Evolutionary conservation across 92 coral and sea anemone species (phyloP), one percentile per base, ranked within the genome.

Genomic region (Actinostola sp.): DNA sequence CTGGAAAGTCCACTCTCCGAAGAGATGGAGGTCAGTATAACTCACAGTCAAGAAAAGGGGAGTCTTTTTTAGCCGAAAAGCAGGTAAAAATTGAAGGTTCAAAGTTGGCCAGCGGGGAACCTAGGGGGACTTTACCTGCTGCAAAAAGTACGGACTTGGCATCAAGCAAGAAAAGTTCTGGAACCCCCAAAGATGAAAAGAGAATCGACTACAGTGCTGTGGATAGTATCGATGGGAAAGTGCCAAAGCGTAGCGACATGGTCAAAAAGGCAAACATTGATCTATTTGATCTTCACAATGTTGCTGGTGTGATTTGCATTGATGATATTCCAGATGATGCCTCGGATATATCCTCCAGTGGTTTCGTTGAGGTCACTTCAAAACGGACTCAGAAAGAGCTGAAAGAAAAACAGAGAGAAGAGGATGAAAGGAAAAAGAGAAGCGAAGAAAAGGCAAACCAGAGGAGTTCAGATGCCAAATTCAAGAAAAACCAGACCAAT

Each of bases 71-170:
- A 95, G 95, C 82, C 73, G 97, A 95, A 92, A 91, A 82, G 99
- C 99, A 95, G 99, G 97, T 87, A 88, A 88, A 77, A 88, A 92
- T 63, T 91, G 99, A 88, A 34, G 99, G 99, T 88, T 88, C 97
- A 73, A 88, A 82, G 66, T 62, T 70, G 66, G 80, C 86, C 76
- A 82, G 92, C 87, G 87, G 88, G 87, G 97, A 90, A 75, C 90
- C 94, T 80, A 85, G 83, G 86, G 84, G 77, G 68, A 80, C 95
- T 75, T 76, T 91, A 92, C 96, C 99, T 95, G 99, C 99, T 95
- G 99, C 92, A 80, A 88, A 82, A 81, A 90, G 65, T 72, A 78
- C 74, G 60, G 71, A 72, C 70, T 61, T 78, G 66, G 75, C 80
- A 52, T 54, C 83, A 62, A 80, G 80, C 79, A 89, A 92, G 78